phyloP scores from a whole-genome alignment of 2,113 vertebrate genomes.

The Marmota monax region DNA sequence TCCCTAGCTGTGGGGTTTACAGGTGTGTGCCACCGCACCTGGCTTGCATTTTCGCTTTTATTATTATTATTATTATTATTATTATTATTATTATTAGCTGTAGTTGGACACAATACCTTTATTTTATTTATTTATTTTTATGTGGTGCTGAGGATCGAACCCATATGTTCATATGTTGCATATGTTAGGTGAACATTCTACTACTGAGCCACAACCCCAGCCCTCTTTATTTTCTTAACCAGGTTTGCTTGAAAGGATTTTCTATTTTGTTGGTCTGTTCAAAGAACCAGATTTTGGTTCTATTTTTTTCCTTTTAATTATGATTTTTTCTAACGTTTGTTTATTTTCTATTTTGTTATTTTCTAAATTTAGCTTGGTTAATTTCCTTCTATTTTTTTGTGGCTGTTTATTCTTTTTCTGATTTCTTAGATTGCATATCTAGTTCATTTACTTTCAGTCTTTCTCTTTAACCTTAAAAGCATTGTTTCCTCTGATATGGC shows the following conservation, averaged over 20 bases:
- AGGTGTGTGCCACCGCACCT: too few species aligned
- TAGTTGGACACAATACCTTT: too few species aligned
- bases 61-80: background rate
- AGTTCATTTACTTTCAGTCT: conserved; percentile 37
- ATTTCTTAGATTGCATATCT: conserved; percentile 52
- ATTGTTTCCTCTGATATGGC: conserved; percentile 47
- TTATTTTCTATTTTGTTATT: conserved; percentile 53
- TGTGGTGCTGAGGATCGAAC: too few species aligned
- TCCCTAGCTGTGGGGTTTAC: too few species aligned
- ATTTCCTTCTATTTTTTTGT: conserved; percentile 40
- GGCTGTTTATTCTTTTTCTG: background rate
- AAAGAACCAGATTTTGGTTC: conserved; percentile 42
- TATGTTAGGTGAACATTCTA: too few species aligned
- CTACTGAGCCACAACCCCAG: too few species aligned
- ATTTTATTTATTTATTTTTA: too few species aligned
- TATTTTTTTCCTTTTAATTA: conserved; percentile 49
- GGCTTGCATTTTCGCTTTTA: conserved; percentile 17
- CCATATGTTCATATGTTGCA: too few species aligned
- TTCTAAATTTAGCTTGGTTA: conserved; percentile 59
- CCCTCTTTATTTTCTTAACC: background rate
- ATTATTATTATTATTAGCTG: too few species aligned
- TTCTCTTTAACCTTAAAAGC: conserved; percentile 38
- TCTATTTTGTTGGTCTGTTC: background rate
- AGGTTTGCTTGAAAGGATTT: background rate
- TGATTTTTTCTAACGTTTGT: conserved; percentile 36